Percentiles rank a stretch among this genome's conserved stretches.
Conservation (phyloP, 2,888 invertebrate species). For the Entomobrya proxima region DNA sequence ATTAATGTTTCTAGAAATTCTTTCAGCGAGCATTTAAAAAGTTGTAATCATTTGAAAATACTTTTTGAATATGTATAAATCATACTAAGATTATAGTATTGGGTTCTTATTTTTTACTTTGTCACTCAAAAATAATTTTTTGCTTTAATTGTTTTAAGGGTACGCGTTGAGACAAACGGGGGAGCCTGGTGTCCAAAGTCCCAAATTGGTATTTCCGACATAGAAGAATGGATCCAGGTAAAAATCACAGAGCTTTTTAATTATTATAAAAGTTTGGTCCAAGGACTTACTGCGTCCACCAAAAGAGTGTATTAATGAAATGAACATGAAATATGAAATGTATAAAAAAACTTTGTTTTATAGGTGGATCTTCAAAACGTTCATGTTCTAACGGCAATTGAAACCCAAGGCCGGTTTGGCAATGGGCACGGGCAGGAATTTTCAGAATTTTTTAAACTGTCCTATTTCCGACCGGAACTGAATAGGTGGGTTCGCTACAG, state of each 20-base stretch:
- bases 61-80: conserved; percentile 48
- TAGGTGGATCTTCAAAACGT: conserved; percentile 87
- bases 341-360: conserved; percentile 72
- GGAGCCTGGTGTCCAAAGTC: conserved; percentile 96
- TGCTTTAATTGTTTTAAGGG: conserved; percentile 79
- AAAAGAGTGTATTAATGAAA: background rate
- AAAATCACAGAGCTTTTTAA: background rate
- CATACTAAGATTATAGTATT: too few relatives aligned
- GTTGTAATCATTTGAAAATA: conserved; percentile 31
- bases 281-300: too few relatives aligned
- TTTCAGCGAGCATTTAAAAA: conserved; percentile 50
- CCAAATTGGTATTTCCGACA: conserved; percentile 86
- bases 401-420: conserved; percentile 92
- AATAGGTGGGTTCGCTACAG: conserved; percentile 90
- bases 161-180: conserved; percentile 88
- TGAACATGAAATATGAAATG: background rate
- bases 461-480: conserved; percentile 89
- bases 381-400: conserved; percentile 88
- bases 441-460: conserved; percentile 88
- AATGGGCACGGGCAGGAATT: conserved; percentile 93
- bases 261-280: background rate
- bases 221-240: conserved; percentile 84
- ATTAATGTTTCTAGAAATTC: conserved; percentile 41
- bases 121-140: conserved; percentile 33
- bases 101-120: too few relatives aligned